Evolutionary conservation across 2,888 invertebrate species (phyloP).

Genomic region (Dugesia japonica): DNA sequence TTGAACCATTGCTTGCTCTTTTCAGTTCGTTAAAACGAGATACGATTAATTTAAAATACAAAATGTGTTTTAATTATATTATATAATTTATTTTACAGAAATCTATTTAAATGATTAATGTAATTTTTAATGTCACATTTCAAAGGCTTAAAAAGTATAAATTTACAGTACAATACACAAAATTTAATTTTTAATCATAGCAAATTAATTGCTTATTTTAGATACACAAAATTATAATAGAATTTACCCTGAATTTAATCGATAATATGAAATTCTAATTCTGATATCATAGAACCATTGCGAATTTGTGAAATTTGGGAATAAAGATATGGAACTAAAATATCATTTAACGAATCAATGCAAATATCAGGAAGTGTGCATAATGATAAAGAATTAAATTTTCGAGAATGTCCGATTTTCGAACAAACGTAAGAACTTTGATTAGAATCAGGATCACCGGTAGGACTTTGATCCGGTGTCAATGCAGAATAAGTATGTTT

Average conservation of each 20-base stretch:
- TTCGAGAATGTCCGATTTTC: background rate
- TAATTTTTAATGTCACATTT: too few relatives aligned
- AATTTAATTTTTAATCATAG: too few relatives aligned
- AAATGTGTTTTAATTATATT: too few relatives aligned
- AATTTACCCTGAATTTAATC: background rate
- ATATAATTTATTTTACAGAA: too few relatives aligned
- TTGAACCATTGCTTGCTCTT: too few relatives aligned
- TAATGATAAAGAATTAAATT: background rate
- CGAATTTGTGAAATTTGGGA: background rate
- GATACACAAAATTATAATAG: background rate
- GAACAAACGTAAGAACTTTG: background rate
- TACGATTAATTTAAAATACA: too few relatives aligned
- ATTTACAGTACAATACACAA: too few relatives aligned
- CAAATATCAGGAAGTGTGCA: background rate
- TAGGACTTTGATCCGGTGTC: background rate
- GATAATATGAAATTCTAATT: background rate
- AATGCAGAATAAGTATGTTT: background rate
- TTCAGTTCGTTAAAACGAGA: too few relatives aligned
- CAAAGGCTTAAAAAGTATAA: too few relatives aligned
- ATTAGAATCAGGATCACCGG: background rate
- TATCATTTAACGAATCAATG: background rate
- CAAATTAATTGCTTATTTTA: too few relatives aligned
- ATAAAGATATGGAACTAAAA: background rate
- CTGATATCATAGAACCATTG: background rate
- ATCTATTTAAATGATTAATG: too few relatives aligned